Base-by-base conservation (phyloP, 2,888 invertebrate genomes). In the Beris chalybata region DNA sequence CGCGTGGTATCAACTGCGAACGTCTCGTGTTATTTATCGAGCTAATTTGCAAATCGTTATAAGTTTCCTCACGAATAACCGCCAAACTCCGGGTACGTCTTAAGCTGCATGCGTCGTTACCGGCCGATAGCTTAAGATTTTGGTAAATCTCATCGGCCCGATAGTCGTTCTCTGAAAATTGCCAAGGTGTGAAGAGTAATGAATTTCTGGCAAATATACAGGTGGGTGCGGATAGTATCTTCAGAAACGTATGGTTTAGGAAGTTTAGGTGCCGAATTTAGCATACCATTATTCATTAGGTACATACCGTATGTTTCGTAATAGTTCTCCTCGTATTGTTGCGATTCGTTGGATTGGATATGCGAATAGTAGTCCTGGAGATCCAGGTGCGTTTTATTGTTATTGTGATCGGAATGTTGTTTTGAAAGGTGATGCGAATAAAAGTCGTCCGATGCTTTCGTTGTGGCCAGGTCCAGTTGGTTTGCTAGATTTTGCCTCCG, bases 1-100 rank as follows among this genome's bases (percentile, higher is more conserved):
- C 91, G 74, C 92, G 85, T 67, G 92, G 92, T 80, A 92, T 92
- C 67, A 92, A 83, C 80, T 91, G 91, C 61, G 89, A 89, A 73
- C 90, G 84, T 75, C 88, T 85, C 74, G 83, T 85, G 71, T 86
- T 85, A 77, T 86, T 85, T 72, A 85, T 83, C 32, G 61, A 61
- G 72, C 85, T 85, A 74, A 87, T 85, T 78, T 87, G 86, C 74
- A 88, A 84, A 75, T 87, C 88, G 74, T 87, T 87, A 80, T 87
- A 89, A 53, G 89, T 86, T 80, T 91, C 89, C 78, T 91, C 91
- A 76, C 90, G 85, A 77, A 90, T 89, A 69, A 89, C 88, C 70
- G 90, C 90, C 76, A 91, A 85, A 75, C 90, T 90, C 74, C 89
- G 84, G 74, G 89, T 89, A 69, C 86, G 80, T 48, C 89, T 83